A percentile compares a stretch with the other conserved stretches of the same genome.
Conservation (phyloP, 2,797 vertebrate genomes). For the Brotula barbata region DNA sequence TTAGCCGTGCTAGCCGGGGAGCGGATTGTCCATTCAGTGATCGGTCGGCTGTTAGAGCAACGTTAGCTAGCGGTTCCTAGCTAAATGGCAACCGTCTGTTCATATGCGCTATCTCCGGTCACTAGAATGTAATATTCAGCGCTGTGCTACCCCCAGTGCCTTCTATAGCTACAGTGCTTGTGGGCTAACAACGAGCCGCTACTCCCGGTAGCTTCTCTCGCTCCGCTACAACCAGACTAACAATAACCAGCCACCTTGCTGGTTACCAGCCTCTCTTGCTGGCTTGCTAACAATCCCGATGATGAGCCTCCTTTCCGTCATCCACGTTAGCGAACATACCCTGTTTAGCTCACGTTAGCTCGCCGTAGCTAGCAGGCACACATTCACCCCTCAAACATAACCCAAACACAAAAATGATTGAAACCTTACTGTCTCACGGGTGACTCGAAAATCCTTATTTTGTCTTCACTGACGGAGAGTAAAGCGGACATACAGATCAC, state of each 20-base stretch:
- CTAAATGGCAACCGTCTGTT: neutral
- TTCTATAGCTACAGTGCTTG: neutral
- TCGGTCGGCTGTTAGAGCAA: neutral
- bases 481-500: constrained; percentile 39
- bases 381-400: constrained; percentile 10
- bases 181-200: constrained; percentile 26
- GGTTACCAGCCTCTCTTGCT: constrained; percentile 15
- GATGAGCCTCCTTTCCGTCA: constrained; percentile 55
- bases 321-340: constrained; percentile 68
- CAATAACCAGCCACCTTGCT: constrained; percentile 11
- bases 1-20: constrained; percentile 23
- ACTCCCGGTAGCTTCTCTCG: neutral
- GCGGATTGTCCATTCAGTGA: neutral
- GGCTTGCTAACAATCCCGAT: constrained; percentile 20
- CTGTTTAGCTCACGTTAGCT: constrained; percentile 47
- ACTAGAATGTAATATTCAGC: too few species aligned
- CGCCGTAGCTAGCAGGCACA: constrained; percentile 16
- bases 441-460: constrained; percentile 52
- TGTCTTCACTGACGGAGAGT: constrained; percentile 54
- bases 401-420: constrained; percentile 2
- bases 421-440: constrained; percentile 61
- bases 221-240: neutral
- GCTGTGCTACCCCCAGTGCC: neutral
- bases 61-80: constrained; percentile 29
- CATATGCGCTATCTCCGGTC: neutral